Percentiles rank a stretch among this genome's conserved stretches.
Evolutionary conservation across 2,113 vertebrate species (phyloP).

Genomic region (Cyanistes caeruleus): DNA sequence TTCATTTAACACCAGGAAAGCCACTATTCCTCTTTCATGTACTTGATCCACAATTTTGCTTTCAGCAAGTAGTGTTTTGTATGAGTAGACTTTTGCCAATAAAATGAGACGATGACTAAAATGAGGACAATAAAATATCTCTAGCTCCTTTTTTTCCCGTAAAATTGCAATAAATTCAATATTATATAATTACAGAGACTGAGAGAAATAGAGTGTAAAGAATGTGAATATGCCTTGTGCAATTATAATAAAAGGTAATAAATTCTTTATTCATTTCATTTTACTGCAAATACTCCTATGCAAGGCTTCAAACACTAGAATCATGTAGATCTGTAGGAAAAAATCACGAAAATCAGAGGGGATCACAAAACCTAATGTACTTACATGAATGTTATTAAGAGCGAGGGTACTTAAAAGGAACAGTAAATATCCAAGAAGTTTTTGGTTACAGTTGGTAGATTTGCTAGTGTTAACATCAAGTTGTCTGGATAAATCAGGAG

Average conservation of each 20-base stretch:
- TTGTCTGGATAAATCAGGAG: background rate
- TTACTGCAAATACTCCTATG: background rate
- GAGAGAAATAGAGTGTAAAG: constrained; percentile 15
- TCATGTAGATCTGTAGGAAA: background rate
- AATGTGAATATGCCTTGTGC: background rate
- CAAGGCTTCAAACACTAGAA: background rate
- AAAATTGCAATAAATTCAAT: constrained; percentile 37
- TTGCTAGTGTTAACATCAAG: background rate
- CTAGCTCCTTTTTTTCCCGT: constrained; percentile 17
- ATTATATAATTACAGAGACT: constrained; percentile 28
- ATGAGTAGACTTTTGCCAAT: constrained; percentile 33
- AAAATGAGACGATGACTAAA: constrained; percentile 34
- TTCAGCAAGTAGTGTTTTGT: constrained; percentile 50
- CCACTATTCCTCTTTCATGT: constrained; percentile 2
- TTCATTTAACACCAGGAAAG: constrained; percentile 30
- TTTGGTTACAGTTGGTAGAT: background rate
- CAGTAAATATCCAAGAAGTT: background rate
- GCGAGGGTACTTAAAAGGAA: background rate
- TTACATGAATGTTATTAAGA: background rate
- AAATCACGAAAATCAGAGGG: background rate
- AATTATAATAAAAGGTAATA: background rate
- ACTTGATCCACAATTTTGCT: constrained; percentile 42
- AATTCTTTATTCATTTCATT: constrained; percentile 1
- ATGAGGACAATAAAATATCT: constrained; percentile 29
- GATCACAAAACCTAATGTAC: background rate